phyloP scores from a whole-genome alignment of 2,113 vertebrate genomes.

The Taxidea taxus region DNA sequence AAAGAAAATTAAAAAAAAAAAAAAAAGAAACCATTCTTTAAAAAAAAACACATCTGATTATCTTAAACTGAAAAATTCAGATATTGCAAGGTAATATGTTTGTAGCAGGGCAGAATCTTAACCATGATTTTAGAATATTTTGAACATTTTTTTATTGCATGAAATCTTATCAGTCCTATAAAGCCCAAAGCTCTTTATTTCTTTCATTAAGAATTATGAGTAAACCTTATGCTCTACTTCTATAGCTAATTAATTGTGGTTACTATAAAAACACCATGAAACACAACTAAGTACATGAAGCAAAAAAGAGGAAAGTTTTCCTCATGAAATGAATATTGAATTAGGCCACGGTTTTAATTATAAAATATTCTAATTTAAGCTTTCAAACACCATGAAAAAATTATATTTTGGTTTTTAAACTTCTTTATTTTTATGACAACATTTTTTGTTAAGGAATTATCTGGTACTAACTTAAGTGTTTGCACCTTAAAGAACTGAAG shows the following conservation, averaged over 20 bases:
- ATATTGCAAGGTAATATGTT: neutral
- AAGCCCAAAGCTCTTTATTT: neutral
- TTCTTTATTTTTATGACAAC: neutral
- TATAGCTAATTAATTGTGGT: neutral
- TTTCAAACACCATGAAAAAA: conserved; percentile 25
- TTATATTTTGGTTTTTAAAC: conserved; percentile 1
- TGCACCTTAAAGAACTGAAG: neutral
- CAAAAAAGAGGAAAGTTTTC: neutral
- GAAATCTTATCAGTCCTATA: neutral
- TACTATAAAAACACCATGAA: conserved; percentile 26
- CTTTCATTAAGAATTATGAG: conserved; percentile 1
- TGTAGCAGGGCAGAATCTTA: conserved; percentile 23
- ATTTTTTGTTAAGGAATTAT: neutral
- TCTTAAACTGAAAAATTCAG: conserved; percentile 34
- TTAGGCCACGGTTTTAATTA: conserved; percentile 34
- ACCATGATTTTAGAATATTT: neutral
- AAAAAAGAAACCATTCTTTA: conserved; percentile 28
- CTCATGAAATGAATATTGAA: conserved; percentile 21
- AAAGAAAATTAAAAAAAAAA: conserved; percentile 35
- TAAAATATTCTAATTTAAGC: conserved; percentile 13
- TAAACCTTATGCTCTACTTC: neutral
- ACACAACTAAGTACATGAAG: conserved; percentile 25
- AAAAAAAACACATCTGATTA: neutral
- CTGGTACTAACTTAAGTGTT: neutral
- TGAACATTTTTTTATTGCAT: neutral